phyloP scores from a whole-genome alignment of 2,113 vertebrate genomes.

The Halichoeres trimaculatus region DNA sequence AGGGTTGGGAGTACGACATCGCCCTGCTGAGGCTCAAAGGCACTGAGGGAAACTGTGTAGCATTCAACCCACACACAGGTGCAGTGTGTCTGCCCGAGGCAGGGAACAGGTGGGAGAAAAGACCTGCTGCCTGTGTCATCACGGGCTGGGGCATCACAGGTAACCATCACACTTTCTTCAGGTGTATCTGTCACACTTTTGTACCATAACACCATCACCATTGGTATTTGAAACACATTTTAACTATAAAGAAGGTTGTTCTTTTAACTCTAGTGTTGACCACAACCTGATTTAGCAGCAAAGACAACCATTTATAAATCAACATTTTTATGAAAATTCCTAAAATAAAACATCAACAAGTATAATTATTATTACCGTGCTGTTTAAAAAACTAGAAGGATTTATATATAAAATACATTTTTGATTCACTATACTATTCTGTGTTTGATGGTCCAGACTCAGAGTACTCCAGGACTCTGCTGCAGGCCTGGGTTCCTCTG shows the following conservation, averaged over 20 bases:
- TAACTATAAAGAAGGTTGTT: too few relatives aligned
- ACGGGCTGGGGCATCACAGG: slow-evolving; percentile 92
- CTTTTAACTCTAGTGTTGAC: too few relatives aligned
- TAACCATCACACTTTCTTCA: slow-evolving; percentile 42
- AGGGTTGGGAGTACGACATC: slow-evolving; percentile 89
- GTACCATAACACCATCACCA: too few relatives aligned
- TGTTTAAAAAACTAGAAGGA: too few relatives aligned
- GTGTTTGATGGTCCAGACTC: slow-evolving; percentile 69
- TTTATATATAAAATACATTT: too few relatives aligned
- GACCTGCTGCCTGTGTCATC: slow-evolving; percentile 85
- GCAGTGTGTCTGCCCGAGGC: slow-evolving; percentile 85
- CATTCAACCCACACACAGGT: slow-evolving; percentile 87
- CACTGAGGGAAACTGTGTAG: slow-evolving; percentile 84
- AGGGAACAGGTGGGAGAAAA: slow-evolving; percentile 63
- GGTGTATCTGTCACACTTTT: neutral
- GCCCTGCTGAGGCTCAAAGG: slow-evolving; percentile 87
- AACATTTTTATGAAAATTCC: too few relatives aligned
- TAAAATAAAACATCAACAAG: too few relatives aligned
- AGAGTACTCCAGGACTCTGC: slow-evolving; percentile 88
- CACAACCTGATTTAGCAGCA: too few relatives aligned
- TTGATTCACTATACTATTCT: too few relatives aligned
- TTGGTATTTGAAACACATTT: too few relatives aligned
- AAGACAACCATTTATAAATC: too few relatives aligned
- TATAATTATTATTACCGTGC: too few relatives aligned
- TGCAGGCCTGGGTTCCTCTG: slow-evolving; percentile 87